Evolutionary conservation across 2,113 vertebrate species (phyloP), one percentile per base, ranked within the genome.

Genomic region (Lanius collurio): DNA sequence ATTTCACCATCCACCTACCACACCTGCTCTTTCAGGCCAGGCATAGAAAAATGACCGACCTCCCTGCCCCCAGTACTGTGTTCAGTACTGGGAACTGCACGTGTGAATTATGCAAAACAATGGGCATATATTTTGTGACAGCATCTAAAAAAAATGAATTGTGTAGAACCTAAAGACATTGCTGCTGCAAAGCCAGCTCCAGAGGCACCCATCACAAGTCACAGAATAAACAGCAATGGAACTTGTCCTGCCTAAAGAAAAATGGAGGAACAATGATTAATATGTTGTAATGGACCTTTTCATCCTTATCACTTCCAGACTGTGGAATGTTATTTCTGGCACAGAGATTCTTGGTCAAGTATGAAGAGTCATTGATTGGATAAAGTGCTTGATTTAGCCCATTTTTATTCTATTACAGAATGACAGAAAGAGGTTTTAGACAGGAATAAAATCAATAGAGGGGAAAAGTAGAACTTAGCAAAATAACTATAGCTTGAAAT

Each of bases 311-410:
- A 24, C 83, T 95, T 79, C 92, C 97, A 96, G 79, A 84, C 89
- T 77, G 28, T 92, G 71, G 84, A 97, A 97, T 93, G 94, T 88
- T 96, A 97, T 97, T 97, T 97, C 96, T 97, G 93, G 96, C 96
- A 94, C 90, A 86, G 88, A 92, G 82, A 47, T 91, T 71, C 73
- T 95, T 97, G 71, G 93, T 97, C 91, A 97, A 97, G 95, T 93
- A 94, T 78, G 68, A 95, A 97, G 95, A 94, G 67, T 41, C 90
- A 97, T 97, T 37, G 65, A 96, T 97, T 94, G 96, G 92, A 91
- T 92, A 86, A 94, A 94, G 88, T 96, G 92, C 84, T 97, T 97
- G 91, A 96, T 97, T 97, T 96, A 86, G 86, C 78, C 86, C 68
- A 93, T 95, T 97, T 97, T 95, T 70, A 95, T 96, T 96, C 89